Evolutionary conservation across 2,113 vertebrate species (phyloP).

Genomic region (Oxygymnocypris stewartii): DNA sequence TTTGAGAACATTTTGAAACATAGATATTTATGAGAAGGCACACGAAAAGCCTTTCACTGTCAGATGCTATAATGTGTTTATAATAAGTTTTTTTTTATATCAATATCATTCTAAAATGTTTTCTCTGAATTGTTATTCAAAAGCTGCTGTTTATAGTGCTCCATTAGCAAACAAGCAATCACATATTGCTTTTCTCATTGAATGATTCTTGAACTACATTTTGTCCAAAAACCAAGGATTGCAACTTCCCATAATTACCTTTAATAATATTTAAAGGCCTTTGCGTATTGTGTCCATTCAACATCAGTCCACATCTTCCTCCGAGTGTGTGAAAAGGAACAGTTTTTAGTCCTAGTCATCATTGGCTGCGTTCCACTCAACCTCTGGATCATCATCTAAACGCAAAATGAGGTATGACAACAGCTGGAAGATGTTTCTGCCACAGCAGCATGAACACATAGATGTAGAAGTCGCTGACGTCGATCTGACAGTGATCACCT

Average conservation of each 20-base stretch:
- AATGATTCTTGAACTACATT: neutral
- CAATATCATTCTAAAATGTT: slow-evolving; percentile 34
- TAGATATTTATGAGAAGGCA: slow-evolving; percentile 61
- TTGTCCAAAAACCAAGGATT: neutral
- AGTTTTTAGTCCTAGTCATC: slow-evolving; percentile 32
- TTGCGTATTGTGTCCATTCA: neutral
- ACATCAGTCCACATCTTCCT: neutral
- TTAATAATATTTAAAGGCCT: neutral
- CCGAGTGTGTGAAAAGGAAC: neutral
- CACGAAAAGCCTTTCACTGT: slow-evolving; percentile 48
- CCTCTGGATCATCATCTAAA: slow-evolving; percentile 85
- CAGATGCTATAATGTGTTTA: neutral
- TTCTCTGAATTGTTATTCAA: neutral
- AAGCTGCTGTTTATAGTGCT: neutral
- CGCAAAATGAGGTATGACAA: slow-evolving; percentile 86
- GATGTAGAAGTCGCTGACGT: slow-evolving; percentile 87
- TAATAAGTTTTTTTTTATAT: slow-evolving; percentile 25
- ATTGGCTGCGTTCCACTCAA: slow-evolving; percentile 78
- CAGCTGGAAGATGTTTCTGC: slow-evolving; percentile 93
- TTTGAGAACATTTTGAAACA: neutral
- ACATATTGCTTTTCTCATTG: neutral
- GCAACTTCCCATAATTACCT: neutral
- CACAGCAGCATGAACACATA: slow-evolving; percentile 85
- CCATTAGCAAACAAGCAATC: neutral
- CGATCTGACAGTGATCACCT: slow-evolving; percentile 83